These are phyloP conservation scores for Rhinogobius similis DNA, from an alignment of 2,113 vertebrate species.

Conservation along the genomic window DNA sequence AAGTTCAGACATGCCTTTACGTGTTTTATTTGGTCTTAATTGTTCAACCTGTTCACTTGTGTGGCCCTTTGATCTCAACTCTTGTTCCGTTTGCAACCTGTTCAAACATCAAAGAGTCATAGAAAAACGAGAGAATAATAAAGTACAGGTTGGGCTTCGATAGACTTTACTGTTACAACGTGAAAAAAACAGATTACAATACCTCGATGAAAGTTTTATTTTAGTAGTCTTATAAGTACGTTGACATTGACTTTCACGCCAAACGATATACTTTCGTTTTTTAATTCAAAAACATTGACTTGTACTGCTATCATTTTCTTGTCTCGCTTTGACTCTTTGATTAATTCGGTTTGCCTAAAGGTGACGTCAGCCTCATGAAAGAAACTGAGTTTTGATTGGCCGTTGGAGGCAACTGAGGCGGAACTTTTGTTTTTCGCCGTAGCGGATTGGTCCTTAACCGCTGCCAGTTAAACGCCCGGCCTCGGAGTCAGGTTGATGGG, in stretches of 20 bases:
- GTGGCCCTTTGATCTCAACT: background rate
- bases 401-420: background rate
- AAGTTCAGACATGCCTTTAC: background rate
- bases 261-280: background rate
- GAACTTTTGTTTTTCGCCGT: rapidly evolving
- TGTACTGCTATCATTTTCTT: slow-evolving; percentile 7
- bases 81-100: slow-evolving; percentile 4
- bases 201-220: background rate
- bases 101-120: slow-evolving; percentile 3
- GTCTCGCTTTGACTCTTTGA: slow-evolving; percentile 12
- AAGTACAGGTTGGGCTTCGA: background rate
- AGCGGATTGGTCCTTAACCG: slow-evolving; percentile 15
- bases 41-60: background rate
- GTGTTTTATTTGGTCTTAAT: background rate
- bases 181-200: background rate
- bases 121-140: background rate
- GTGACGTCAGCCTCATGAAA: slow-evolving; percentile 29
- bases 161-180: background rate
- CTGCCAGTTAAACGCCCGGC: slow-evolving; percentile 10
- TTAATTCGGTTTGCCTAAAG: background rate
- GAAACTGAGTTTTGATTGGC: slow-evolving; percentile 34
- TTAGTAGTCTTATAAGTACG: background rate
- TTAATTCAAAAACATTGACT: background rate
- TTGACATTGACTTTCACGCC: no score
- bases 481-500: slow-evolving; percentile 49